Conservation (phyloP, 1,140 invertebrate species). For the Meloidogyne floridensis region DNA sequence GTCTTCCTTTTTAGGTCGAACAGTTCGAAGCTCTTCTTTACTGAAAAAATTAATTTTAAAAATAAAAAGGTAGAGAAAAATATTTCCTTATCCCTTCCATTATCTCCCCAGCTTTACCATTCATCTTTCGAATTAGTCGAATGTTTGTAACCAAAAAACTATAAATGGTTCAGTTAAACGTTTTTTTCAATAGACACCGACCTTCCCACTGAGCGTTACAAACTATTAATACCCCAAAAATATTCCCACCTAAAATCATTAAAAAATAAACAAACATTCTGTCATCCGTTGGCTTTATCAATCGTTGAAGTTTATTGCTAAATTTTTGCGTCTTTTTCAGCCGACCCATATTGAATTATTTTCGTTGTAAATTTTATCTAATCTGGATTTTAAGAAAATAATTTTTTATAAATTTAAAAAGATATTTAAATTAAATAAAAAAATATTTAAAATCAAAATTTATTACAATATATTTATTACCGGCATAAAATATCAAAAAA, state of each 20-base stretch:
- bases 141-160: too few species aligned
- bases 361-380: not conserved
- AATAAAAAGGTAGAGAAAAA: slow-evolving; percentile 7
- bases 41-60: slow-evolving; percentile 47
- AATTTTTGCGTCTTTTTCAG: slow-evolving; percentile 56
- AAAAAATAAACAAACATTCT: slow-evolving; percentile 54
- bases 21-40: slow-evolving; percentile 60
- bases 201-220: too few species aligned
- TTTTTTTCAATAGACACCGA: too few species aligned
- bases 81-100: too few species aligned
- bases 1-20: slow-evolving; percentile 59
- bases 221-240: too few species aligned
- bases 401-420: not conserved
- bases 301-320: slow-evolving; percentile 52
- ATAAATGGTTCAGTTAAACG: too few species aligned
- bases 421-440: not conserved
- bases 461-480: not conserved
- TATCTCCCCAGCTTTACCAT: too few species aligned
- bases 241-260: not conserved
- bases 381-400: not conserved
- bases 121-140: too few species aligned
- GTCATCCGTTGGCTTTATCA: slow-evolving; percentile 61
- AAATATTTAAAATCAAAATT: not conserved
- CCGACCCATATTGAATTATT: slow-evolving; percentile 29
- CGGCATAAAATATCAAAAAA: not conserved